Conservation (phyloP, 2,797 vertebrate species). For the Falco novaeseelandiae region DNA sequence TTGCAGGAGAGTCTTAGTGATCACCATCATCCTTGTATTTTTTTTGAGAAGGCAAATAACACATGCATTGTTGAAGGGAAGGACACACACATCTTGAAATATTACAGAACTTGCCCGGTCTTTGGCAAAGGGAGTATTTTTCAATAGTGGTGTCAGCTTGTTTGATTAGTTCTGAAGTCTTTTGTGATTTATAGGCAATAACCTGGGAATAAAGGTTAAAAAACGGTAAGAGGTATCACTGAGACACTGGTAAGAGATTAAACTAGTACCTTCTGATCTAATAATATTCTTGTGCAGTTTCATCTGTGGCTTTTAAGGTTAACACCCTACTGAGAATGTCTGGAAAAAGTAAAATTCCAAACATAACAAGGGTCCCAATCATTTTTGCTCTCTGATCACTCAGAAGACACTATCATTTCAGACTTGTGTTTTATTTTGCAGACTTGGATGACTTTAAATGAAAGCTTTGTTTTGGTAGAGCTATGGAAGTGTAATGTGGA, state of each 20-base stretch:
- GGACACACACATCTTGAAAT: not conserved
- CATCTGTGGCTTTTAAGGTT: not conserved
- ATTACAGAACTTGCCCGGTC: not conserved
- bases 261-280: not conserved
- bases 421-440: not conserved
- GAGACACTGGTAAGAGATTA: not conserved
- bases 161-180: not conserved
- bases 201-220: not conserved
- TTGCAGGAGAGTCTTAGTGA: not conserved
- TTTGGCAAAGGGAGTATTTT: not conserved
- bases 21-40: not conserved
- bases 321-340: not conserved
- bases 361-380: not conserved
- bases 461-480: not conserved
- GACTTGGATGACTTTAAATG: not conserved
- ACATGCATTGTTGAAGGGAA: not conserved
- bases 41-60: not conserved
- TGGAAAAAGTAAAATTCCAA: not conserved
- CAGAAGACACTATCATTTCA: not conserved
- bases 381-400: not conserved
- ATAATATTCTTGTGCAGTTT: not conserved
- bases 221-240: not conserved
- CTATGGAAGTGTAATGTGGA: not conserved
- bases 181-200: not conserved
- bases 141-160: not conserved